Conservation (phyloP, 2,797 vertebrate genomes). For the Aphelocoma californica region DNA sequence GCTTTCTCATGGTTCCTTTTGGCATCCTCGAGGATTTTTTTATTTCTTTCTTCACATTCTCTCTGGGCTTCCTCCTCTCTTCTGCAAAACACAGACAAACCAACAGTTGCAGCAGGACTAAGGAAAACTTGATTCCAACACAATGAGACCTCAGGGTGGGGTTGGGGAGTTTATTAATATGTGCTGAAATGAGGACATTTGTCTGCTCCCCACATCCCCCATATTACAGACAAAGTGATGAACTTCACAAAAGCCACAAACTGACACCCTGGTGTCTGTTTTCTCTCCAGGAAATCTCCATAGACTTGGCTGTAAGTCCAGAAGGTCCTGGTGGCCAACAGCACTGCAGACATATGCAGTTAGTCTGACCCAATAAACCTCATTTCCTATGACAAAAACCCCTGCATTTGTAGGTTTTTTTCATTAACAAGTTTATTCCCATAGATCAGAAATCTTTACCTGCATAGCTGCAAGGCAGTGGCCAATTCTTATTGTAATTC, state of each 20-base stretch:
- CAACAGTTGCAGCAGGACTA: background rate
- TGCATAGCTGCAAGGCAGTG: background rate
- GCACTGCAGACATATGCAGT: background rate
- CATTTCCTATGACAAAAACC: background rate
- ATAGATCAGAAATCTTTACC: background rate
- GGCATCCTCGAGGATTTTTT: slow-evolving; percentile 73
- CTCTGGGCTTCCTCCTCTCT: slow-evolving; percentile 63
- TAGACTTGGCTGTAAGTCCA: background rate
- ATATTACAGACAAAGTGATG: background rate
- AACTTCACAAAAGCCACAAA: background rate
- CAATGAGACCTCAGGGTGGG: background rate
- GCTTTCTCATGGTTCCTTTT: slow-evolving; percentile 73
- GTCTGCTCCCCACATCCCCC: background rate
- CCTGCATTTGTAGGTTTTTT: background rate
- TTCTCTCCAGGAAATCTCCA: background rate
- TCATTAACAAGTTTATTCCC: background rate
- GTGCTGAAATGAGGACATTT: background rate
- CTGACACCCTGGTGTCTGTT: background rate
- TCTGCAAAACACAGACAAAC: slow-evolving; percentile 53
- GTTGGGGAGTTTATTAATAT: background rate
- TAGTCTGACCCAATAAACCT: background rate
- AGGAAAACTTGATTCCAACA: background rate
- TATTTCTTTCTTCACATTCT: slow-evolving; percentile 62
- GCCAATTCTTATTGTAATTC: background rate
- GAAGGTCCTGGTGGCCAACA: background rate